Base-by-base conservation (phyloP, 2,888 invertebrate species). In the Pollenia griseotomentosa region DNA sequence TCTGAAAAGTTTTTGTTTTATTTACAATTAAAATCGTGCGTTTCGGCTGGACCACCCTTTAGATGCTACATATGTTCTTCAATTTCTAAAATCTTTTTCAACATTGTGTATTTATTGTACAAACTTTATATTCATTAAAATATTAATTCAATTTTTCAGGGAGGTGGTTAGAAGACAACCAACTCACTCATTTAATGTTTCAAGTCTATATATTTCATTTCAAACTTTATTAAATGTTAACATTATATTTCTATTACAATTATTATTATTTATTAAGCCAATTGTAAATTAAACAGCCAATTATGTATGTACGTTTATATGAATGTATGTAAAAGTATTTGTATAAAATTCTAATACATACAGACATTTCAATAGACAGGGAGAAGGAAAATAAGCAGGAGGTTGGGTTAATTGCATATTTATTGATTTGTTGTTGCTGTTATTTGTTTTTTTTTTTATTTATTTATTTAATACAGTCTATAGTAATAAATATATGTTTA, bases 201-300 rank as follows among this genome's bases (percentile, higher is more conserved):
- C 33, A 33, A 33, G 33, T 33, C 33, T 4, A 33, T 61, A 46
- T 8, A 7, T 61, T 12, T 63, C 19, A 46, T 82, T 73, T 55
- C 48, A 61, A 79, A 83, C 74, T 83, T 70, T 57, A 83, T 83
- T 83, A 83, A 86, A 83, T 86, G 74, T 83, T 83, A 79, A 83
- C 68, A 63, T 51, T 86, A 51, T 74, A 73, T 78, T 73, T 65
- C 65, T 65, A 83, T 78, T 73, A 79, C 66, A 65, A 73, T 84
- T 79, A 84, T 84, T 84, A 84, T 77, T 86, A 83, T 86, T 83
- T 86, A 79, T 79, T 83, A 75, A 86, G 83, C 79, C 86, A 86
- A 86, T 86, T 83, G 63, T 79, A 86, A 75, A 86, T 86, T 74
- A 79, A 75, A 74, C 74, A 74, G 83, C 83, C 86, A 86, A 86